Evolutionary conservation across 2,113 vertebrate species (phyloP).

Genomic region (Pimephales promelas): DNA sequence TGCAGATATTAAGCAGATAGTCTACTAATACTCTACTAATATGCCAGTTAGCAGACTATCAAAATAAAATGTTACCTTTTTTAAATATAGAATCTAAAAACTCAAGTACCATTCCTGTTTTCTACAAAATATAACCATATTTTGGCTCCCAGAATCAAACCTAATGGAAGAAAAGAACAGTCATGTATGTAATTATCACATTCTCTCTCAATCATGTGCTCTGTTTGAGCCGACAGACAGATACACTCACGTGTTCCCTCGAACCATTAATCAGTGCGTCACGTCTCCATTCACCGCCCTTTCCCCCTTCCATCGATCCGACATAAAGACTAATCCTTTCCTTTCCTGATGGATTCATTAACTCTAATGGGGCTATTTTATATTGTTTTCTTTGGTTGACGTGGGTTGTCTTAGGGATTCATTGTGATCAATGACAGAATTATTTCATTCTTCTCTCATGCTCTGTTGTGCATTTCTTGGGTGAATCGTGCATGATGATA

Average conservation of each 20-base stretch:
- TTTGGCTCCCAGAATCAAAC: background rate
- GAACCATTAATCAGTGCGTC: slow-evolving; percentile 70
- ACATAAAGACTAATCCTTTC: slow-evolving; percentile 77
- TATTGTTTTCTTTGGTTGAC: slow-evolving; percentile 80
- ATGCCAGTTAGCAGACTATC: too few relatives aligned
- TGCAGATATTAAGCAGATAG: too few relatives aligned
- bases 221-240: slow-evolving; percentile 53
- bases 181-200: slow-evolving; percentile 21
- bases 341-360: slow-evolving; percentile 80
- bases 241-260: slow-evolving; percentile 60
- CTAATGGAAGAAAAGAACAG: slow-evolving; percentile 16
- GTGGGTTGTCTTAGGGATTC: slow-evolving; percentile 71
- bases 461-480: slow-evolving; percentile 10
- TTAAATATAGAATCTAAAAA: background rate
- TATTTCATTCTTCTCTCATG: slow-evolving; percentile 57
- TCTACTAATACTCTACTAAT: too few relatives aligned
- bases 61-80: background rate
- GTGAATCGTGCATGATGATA: slow-evolving; percentile 11
- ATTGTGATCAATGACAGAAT: slow-evolving; percentile 74
- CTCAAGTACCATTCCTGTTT: background rate
- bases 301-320: slow-evolving; percentile 70
- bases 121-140: background rate
- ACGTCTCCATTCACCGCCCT: slow-evolving; percentile 58
- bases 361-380: slow-evolving; percentile 83
- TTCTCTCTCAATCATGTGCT: slow-evolving; percentile 47